phyloP scores from a whole-genome alignment of 1,140 invertebrate species.

The Drosophila navojoa region DNA sequence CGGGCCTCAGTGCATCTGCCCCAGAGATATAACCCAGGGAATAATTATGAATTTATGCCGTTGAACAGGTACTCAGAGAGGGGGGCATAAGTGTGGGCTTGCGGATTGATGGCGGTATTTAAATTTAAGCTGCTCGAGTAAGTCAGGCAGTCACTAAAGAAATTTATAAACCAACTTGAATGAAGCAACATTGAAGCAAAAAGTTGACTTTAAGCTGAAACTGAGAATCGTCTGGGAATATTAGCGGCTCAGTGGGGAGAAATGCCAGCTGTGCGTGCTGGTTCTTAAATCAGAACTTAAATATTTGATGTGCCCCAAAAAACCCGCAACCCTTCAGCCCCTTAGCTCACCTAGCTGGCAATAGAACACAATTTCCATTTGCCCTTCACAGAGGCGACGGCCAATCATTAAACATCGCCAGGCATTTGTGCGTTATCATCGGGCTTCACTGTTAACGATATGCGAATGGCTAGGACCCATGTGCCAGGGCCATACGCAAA shows the following conservation, averaged over 20 bases:
- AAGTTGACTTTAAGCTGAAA: background rate
- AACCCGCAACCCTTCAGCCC: background rate
- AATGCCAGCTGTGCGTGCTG: slow-evolving; percentile 39
- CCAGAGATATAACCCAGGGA: no score
- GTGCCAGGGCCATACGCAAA: slow-evolving; percentile 38
- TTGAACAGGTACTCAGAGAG: no score
- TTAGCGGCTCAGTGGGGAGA: slow-evolving; percentile 45
- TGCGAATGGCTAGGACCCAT: no score
- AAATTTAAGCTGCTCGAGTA: no score
- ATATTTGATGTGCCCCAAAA: slow-evolving; percentile 60
- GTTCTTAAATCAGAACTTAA: slow-evolving; percentile 66
- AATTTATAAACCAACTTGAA: no score
- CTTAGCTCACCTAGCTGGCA: background rate
- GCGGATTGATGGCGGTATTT: no score
- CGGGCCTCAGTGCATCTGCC: no score
- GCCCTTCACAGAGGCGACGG: slow-evolving; percentile 60
- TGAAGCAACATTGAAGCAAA: no score
- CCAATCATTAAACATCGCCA: slow-evolving; percentile 48
- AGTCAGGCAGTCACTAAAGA: no score
- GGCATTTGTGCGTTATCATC: slow-evolving; percentile 42
- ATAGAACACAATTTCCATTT: slow-evolving; percentile 63
- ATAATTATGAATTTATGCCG: no score
- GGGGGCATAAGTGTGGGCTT: no score
- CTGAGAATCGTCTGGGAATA: slow-evolving; percentile 26
- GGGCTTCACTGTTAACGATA: background rate